Evolutionary conservation across 2,888 invertebrate genomes (phyloP).

Genomic region (Amaurobius ferox): DNA sequence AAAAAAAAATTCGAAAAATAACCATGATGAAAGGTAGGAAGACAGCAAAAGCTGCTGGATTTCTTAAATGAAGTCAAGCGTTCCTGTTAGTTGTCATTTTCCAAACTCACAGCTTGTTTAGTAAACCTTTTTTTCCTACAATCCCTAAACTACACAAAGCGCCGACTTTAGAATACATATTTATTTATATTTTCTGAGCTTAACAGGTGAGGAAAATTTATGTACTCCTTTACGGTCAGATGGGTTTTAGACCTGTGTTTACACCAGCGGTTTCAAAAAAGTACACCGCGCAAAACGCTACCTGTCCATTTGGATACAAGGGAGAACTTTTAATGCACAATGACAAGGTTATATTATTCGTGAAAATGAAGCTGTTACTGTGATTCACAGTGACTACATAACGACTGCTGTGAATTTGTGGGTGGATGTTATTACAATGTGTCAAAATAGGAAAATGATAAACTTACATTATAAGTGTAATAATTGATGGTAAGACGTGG

Average conservation of each 20-base stretch:
- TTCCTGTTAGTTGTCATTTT: slow-evolving; percentile 2
- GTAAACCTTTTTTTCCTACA: neutral
- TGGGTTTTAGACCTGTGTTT: neutral
- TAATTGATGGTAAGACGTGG: neutral
- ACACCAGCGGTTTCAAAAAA: neutral
- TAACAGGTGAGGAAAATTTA: neutral
- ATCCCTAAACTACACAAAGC: neutral
- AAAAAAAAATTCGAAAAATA: neutral
- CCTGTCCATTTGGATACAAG: neutral
- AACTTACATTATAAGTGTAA: neutral
- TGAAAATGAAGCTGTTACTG: slow-evolving; percentile 36
- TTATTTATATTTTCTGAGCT: neutral
- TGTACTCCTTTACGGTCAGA: neutral
- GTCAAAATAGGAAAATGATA: neutral
- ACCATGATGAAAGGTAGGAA: neutral
- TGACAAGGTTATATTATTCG: slow-evolving; percentile 64
- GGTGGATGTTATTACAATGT: neutral
- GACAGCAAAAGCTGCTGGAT: neutral
- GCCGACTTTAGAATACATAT: neutral
- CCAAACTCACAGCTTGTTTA: neutral
- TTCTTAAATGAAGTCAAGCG: slow-evolving; percentile 17
- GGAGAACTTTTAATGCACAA: slow-evolving; percentile 50
- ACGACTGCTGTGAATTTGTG: neutral
- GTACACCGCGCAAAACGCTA: neutral
- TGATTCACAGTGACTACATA: slow-evolving; percentile 1